Percentiles rank a stretch among this genome's conserved stretches.
These are phyloP conservation scores for Paracentrotus lividus DNA, from an alignment of 53 echinoderm and acorn worm species.

Conservation along the genomic window DNA sequence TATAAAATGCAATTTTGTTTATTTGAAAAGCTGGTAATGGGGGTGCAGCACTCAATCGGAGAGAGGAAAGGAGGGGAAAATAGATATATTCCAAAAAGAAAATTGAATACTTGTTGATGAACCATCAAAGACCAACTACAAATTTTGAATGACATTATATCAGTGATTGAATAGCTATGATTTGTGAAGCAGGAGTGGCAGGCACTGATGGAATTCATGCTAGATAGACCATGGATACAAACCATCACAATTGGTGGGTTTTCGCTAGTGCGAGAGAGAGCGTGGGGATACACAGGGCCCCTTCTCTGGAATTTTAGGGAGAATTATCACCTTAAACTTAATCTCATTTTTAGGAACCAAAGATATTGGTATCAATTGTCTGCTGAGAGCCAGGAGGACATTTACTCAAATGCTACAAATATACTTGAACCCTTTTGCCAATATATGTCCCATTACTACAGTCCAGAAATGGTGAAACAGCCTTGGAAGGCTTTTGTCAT, in stretches of 20 bases:
- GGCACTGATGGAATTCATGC: background rate
- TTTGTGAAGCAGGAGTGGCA: background rate
- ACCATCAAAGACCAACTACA: background rate
- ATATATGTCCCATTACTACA: too few species aligned
- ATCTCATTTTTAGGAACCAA: too few species aligned
- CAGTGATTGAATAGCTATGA: background rate
- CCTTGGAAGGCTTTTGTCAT: too few species aligned
- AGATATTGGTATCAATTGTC: too few species aligned
- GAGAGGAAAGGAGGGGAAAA: background rate
- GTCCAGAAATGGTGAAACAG: too few species aligned
- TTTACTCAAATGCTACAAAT: too few species aligned
- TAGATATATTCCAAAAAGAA: background rate
- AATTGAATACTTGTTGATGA: slow-evolving; percentile 16
- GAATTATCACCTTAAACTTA: background rate
- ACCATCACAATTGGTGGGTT: background rate
- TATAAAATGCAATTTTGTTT: background rate
- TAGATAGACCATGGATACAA: too few species aligned
- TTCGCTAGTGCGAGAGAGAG: background rate
- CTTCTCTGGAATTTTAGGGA: background rate
- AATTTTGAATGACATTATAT: slow-evolving; percentile 30
- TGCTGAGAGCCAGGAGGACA: too few species aligned
- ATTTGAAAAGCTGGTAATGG: background rate
- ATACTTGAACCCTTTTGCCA: too few species aligned
- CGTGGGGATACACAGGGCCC: background rate
- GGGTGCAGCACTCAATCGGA: background rate